phyloP scores from a whole-genome alignment of 2,888 invertebrate species.

The Hyles lineata region DNA sequence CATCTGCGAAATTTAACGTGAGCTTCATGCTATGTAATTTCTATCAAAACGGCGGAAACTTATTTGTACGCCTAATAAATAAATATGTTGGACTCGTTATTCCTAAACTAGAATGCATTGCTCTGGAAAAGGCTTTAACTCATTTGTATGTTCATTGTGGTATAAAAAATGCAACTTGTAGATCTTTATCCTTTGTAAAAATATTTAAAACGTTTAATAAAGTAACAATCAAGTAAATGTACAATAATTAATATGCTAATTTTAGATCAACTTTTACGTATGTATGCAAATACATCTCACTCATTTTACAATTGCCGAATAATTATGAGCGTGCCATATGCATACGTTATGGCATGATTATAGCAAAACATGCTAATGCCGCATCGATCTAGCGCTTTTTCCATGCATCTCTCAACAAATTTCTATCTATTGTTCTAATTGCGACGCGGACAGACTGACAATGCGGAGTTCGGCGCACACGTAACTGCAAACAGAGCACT shows the following conservation, averaged over 20 bases:
- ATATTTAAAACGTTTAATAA: neutral
- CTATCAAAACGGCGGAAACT: too few species aligned
- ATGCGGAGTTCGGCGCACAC: slow-evolving; percentile 64
- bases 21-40: too few species aligned
- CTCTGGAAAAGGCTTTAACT: too few species aligned
- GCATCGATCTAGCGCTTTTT: slow-evolving; percentile 57
- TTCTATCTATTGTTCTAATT: slow-evolving; percentile 81
- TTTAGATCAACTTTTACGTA: slow-evolving; percentile 37
- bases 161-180: neutral
- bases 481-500: slow-evolving; percentile 73
- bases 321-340: slow-evolving; percentile 41
- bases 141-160: neutral
- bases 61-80: too few species aligned
- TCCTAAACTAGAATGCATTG: too few species aligned
- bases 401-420: slow-evolving; percentile 69
- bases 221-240: neutral
- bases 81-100: too few species aligned
- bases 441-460: slow-evolving; percentile 72
- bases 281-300: slow-evolving; percentile 41
- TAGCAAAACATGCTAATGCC: slow-evolving; percentile 55
- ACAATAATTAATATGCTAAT: slow-evolving; percentile 2
- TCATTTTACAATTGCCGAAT: slow-evolving; percentile 45
- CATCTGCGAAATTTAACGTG: too few species aligned
- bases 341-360: slow-evolving; percentile 53
- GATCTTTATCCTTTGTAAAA: neutral